Evolutionary conservation across 2,888 invertebrate species (phyloP), one percentile per base, ranked within the genome.

Genomic region (Andrena haemorrhoa): DNA sequence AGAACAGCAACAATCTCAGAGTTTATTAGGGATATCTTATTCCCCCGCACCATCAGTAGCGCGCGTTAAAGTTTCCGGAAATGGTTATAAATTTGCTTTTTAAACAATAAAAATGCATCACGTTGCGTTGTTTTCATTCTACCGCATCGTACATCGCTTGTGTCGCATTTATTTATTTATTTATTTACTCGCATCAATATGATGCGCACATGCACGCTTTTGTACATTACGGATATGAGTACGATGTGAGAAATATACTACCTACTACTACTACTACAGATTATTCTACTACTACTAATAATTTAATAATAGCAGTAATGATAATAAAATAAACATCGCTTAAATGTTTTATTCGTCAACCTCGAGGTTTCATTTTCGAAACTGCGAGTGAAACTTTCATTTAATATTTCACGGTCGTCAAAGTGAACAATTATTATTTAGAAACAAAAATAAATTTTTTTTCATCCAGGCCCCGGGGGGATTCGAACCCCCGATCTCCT

Each of bases 401-500:
- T 41, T 12, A 64, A 47, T 47, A 51, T 51, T 12, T 33, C 10
- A 20, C 2, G 58, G 12, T 41, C 41, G 41, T 12, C 41, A 41
- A 41, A 41, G 16, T 41, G 12, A 16, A 41, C 12, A 41, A 41
- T 41, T 70, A 29, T 47, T 26, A 31, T 7, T 4, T 1, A 10
- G 49, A 68, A 56, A 60, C 2, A 68, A 80, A 70, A 71, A 49
- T 10, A 41, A 53, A 47, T 2, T 20, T 26, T 20, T 8, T 2
- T 20, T n/a, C n/a, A 12, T 20, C 20, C 56, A 95, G 95, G 95
- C 95, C 94, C 95, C 95, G 95, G 94, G 94, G 95, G 94, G 95
- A 95, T 95, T 95, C 95, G 95, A 95, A 95, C 95, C 94, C 95
- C 94, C 95, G 95, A 95, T 95, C 95, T 95, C 95, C 95, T 95